Evolutionary conservation across 2,113 vertebrate species (phyloP), one percentile per base, ranked within the genome.

Genomic region (Australoheros scitulus): DNA sequence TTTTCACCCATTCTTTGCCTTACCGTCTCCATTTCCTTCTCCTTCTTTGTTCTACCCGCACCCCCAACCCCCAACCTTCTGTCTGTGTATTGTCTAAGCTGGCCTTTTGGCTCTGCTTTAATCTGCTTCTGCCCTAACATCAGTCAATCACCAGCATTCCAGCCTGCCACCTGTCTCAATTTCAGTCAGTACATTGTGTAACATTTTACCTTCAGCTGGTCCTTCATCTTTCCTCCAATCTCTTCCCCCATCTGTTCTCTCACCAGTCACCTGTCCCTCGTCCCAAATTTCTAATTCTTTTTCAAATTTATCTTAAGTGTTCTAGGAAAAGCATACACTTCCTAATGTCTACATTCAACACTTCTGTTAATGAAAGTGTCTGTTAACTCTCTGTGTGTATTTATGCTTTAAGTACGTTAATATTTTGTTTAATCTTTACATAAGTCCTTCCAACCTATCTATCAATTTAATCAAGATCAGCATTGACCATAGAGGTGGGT

Each of bases 41-140:
- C 7, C n/a, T 64, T 18, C 63, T 77, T 81, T 88, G 60, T 83
- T 50, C 83, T 47, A 32, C 14, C 34, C 14, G 41, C 47, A 14
- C 15, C 56, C 17, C 65, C 43, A 17, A 34, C 2, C 24, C 29
- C 47, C 64, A 3, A 29, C 14, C 57, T 58, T 75, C 34, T 11
- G 58, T 81, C 17, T 63, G 55, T 79, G 78, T 81, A 84, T 82
- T 88, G 89, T 90, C 76, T 64, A 24, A 61, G 78, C 55, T 64
- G 85, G 78, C 89, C 78, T 87, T 76, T 50, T 82, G 88, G 84
- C 82, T 90, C 77, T 17, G 61, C 88, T 94, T 93, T 92, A 91
- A 94, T 94, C 91, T 93, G 81, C 61, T 68, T 76, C 83, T 61
- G 83, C 68, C 83, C 83, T 24, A 87, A 87, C 91, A 90, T 89